phyloP scores from a whole-genome alignment of 2,888 invertebrate species.

The Elegia similella region DNA sequence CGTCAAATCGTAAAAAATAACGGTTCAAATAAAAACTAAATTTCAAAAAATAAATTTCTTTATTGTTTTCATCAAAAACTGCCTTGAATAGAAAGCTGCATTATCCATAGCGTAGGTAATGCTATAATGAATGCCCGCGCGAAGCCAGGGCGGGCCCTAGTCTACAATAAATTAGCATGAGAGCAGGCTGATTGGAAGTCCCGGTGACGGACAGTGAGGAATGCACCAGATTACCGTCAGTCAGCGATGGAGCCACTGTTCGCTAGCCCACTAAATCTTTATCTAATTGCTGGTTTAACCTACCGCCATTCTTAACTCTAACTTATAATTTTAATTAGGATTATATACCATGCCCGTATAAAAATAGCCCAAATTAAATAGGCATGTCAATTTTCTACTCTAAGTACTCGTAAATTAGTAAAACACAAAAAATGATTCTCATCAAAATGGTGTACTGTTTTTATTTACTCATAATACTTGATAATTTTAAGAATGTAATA shows the following conservation, averaged over 20 bases:
- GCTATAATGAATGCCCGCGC: conserved; percentile 2
- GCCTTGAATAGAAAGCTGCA: not conserved
- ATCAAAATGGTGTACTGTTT: too few species aligned
- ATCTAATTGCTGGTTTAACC: conserved; percentile 15
- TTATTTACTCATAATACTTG: too few species aligned
- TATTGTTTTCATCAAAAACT: not conserved
- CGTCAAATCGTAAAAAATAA: too few species aligned
- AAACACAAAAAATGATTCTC: too few species aligned
- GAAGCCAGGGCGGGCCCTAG: not conserved
- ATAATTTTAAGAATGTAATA: too few species aligned
- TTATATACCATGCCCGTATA: not conserved
- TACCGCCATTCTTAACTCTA: conserved; percentile 3
- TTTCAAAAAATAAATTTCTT: too few species aligned
- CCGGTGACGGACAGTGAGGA: conserved; percentile 27
- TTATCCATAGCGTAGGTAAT: not conserved
- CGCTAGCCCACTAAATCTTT: conserved; percentile 13
- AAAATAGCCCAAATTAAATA: too few species aligned
- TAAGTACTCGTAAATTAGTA: too few species aligned
- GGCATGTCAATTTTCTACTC: too few species aligned
- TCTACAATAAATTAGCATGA: conserved; percentile 12
- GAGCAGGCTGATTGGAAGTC: conserved; percentile 23
- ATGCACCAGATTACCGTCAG: conserved; percentile 16
- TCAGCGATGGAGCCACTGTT: conserved; percentile 12
- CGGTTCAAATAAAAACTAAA: too few species aligned
- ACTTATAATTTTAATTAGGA: not conserved